These are phyloP conservation scores for Hydropsyche tenuis DNA, from an alignment of 1,140 invertebrate genomes.

Conservation along the genomic window DNA sequence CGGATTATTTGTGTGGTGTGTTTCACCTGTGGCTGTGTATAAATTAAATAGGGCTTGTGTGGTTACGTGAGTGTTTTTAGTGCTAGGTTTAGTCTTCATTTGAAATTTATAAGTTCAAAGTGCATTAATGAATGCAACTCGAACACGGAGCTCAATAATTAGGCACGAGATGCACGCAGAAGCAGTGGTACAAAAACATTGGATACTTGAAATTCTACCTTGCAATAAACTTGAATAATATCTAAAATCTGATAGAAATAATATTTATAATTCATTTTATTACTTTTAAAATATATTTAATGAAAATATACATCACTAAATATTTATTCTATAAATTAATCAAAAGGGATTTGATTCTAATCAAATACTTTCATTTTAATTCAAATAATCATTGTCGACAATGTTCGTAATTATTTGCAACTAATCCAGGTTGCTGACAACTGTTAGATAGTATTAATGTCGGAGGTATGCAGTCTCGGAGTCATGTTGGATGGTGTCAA, in stretches of 20 bases:
- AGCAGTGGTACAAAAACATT: neutral
- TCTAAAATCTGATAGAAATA: no score
- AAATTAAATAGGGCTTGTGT: neutral
- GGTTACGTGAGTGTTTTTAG: neutral
- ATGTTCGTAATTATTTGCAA: no score
- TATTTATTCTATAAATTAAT: no score
- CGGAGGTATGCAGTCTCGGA: neutral
- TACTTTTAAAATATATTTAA: no score
- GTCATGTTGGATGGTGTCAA: conserved; percentile 29
- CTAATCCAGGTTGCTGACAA: no score
- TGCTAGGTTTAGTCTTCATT: conserved; percentile 3
- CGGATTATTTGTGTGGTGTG: neutral
- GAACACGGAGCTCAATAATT: conserved; percentile 28
- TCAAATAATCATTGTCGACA: no score
- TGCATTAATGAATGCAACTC: conserved; percentile 32
- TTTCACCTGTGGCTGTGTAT: neutral
- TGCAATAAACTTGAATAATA: no score
- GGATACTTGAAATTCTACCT: neutral
- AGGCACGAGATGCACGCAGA: conserved; percentile 16
- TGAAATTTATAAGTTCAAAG: conserved; percentile 33
- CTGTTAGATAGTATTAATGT: no score
- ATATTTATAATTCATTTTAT: no score
- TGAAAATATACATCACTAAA: no score
- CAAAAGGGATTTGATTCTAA: no score
- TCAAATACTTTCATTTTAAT: no score